These are phyloP conservation scores for Sebastes cheni DNA, from an alignment of 2,797 vertebrate genomes.

Conservation along the genomic window DNA sequence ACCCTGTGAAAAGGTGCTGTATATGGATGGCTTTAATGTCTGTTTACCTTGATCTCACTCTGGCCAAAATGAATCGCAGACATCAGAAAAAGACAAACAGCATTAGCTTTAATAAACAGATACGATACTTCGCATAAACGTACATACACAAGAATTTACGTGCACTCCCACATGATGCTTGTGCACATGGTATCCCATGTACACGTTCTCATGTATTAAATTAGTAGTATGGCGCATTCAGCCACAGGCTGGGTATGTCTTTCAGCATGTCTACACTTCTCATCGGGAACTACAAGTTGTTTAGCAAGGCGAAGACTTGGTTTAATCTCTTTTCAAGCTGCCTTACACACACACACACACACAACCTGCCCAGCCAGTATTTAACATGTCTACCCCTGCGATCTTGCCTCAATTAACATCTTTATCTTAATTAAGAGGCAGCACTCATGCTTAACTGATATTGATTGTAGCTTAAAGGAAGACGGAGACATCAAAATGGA, in stretches of 20 bases:
- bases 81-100: neutral
- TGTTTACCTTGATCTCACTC: neutral
- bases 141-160: neutral
- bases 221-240: neutral
- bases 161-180: neutral
- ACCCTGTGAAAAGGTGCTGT: neutral
- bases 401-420: conserved; percentile 71
- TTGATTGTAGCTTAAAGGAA: conserved; percentile 78
- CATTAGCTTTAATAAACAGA: neutral
- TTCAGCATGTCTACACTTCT: neutral
- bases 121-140: neutral
- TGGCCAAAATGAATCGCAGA: neutral
- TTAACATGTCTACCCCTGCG: conserved; percentile 61
- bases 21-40: neutral
- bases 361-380: conserved; percentile 55
- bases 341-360: conserved; percentile 1
- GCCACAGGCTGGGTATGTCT: neutral
- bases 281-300: conserved; percentile 17
- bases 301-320: neutral
- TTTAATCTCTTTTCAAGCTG: conserved; percentile 26
- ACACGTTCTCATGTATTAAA: neutral
- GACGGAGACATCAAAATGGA: conserved; percentile 62
- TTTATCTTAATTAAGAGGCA: conserved; percentile 75
- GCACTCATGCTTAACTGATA: conserved; percentile 75
- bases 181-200: neutral